Evolutionary conservation across 2,888 invertebrate genomes (phyloP).

Genomic region (Heliconius sara): DNA sequence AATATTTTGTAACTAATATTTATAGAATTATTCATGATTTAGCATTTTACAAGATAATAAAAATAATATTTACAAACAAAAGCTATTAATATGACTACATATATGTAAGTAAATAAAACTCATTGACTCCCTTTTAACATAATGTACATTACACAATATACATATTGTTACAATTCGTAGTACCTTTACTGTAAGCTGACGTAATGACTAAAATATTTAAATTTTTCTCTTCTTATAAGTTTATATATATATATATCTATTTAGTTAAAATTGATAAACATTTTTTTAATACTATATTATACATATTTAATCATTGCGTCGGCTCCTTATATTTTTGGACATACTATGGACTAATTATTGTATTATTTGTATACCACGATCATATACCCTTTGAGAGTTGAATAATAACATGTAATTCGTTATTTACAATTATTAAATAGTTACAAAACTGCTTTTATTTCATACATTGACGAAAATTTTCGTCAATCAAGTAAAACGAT

Average conservation of each 20-base stretch:
- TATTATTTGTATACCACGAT: constrained; percentile 39
- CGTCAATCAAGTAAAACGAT: constrained; percentile 55
- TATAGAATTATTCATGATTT: constrained; percentile 84
- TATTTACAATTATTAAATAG: constrained; percentile 71
- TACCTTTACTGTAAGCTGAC: constrained; percentile 64
- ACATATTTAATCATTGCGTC: constrained; percentile 40
- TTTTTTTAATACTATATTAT: constrained; percentile 3
- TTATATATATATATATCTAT: not conserved
- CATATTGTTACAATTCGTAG: constrained; percentile 62
- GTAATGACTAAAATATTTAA: constrained; percentile 49
- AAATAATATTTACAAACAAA: constrained; percentile 81
- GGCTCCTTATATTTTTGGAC: constrained; percentile 25
- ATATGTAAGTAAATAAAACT: constrained; percentile 79
- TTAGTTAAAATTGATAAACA: not conserved
- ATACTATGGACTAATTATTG: constrained; percentile 30
- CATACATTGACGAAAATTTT: constrained; percentile 56
- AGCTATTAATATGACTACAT: constrained; percentile 80
- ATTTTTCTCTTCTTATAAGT: not conserved
- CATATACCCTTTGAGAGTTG: constrained; percentile 27
- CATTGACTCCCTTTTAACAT: constrained; percentile 79
- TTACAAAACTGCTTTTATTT: constrained; percentile 62
- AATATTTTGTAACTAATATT: constrained; percentile 80
- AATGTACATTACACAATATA: constrained; percentile 75
- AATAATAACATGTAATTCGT: constrained; percentile 48
- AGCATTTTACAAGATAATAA: constrained; percentile 82